A percentile compares a stretch with the other conserved stretches of the same genome.
Evolutionary conservation across 30 jellyfish, hydroid and myxozoan genomes (phyloP).

Genomic region (Hydractinia symbiolongicarpus): DNA sequence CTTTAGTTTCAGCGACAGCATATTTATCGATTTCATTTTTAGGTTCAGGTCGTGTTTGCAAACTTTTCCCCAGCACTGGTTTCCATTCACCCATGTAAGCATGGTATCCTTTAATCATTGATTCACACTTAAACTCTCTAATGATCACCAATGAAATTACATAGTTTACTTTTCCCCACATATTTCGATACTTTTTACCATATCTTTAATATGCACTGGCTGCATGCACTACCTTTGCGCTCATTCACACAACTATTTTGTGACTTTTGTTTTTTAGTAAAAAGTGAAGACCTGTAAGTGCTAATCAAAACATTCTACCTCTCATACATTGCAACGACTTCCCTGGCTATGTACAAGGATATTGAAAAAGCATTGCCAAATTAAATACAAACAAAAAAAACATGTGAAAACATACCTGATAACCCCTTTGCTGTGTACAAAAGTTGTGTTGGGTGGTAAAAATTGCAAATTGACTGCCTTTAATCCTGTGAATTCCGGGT

Average conservation of each 20-base stretch:
- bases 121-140: slow-evolving; percentile 1
- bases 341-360: too few relatives aligned
- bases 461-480: slow-evolving; percentile 40
- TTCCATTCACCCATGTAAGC: slow-evolving; percentile 22
- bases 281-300: too few relatives aligned
- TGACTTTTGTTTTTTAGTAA: too few relatives aligned
- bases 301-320: too few relatives aligned
- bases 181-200: background rate
- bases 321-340: too few relatives aligned
- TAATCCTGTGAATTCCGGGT: slow-evolving; percentile 41
- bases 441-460: slow-evolving; percentile 65
- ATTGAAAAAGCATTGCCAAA: too few relatives aligned
- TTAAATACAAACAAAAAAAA: too few relatives aligned
- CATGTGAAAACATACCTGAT: slow-evolving; percentile 3
- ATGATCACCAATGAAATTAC: slow-evolving; percentile 3
- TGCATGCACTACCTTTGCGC: too few relatives aligned
- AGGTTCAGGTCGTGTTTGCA: slow-evolving; percentile 16
- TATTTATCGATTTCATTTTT: slow-evolving; percentile 12
- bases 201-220: too few relatives aligned
- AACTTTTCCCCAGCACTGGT: background rate
- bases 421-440: slow-evolving; percentile 51
- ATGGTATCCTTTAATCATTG: slow-evolving; percentile 23
- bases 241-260: too few relatives aligned
- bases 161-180: background rate
- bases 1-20: slow-evolving; percentile 22